These are phyloP conservation scores for Platycheirus rosarum DNA, from an alignment of 2,888 invertebrate genomes.

Conservation along the genomic window DNA sequence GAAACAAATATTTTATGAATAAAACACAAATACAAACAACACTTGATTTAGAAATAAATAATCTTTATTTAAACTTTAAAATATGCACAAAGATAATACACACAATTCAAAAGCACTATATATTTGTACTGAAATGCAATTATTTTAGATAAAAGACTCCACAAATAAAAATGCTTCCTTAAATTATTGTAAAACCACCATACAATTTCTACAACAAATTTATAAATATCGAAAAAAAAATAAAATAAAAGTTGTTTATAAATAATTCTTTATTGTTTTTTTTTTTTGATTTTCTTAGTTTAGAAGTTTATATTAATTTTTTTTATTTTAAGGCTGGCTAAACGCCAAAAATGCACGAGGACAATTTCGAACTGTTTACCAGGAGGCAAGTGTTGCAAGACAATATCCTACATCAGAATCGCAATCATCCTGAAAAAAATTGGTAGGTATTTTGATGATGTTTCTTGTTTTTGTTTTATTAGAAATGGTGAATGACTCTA, in stretches of 20 bases:
- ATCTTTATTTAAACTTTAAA: constrained; percentile 17
- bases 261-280: constrained; percentile 43
- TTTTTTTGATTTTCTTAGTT: constrained; percentile 37
- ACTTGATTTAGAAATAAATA: constrained; percentile 20
- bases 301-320: background rate
- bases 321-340: no score
- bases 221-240: constrained; percentile 8
- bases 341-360: constrained; percentile 17
- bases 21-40: constrained; percentile 46
- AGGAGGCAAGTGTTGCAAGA: constrained; percentile 85
- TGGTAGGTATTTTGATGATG: constrained; percentile 47
- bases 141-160: no score
- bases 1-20: constrained; percentile 38
- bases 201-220: no score
- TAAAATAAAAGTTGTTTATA: constrained; percentile 24
- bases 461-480: constrained; percentile 34
- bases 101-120: constrained; percentile 25
- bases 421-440: constrained; percentile 86
- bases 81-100: constrained; percentile 13
- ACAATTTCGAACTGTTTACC: constrained; percentile 76
- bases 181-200: constrained; percentile 22
- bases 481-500: background rate
- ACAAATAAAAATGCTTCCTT: no score
- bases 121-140: background rate
- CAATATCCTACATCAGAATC: constrained; percentile 85